These are phyloP conservation scores for Aplysia californica DNA, from an alignment of 1,140 invertebrate species.

Conservation along the genomic window DNA sequence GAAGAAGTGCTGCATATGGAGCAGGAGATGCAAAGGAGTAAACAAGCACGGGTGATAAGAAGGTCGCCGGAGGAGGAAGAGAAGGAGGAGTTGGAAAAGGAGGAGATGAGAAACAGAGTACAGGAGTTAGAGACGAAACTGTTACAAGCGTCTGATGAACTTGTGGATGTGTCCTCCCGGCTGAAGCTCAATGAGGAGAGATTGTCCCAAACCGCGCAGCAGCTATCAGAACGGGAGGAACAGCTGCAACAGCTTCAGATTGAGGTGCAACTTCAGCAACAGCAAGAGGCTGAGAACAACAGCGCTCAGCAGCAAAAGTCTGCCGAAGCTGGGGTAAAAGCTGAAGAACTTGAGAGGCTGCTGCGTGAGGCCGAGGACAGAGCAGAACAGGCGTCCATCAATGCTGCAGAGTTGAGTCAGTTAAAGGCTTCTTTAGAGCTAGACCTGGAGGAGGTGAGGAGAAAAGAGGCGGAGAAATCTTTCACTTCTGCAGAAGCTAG, in stretches of 20 bases:
- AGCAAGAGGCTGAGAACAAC: not conserved
- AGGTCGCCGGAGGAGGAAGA: conserved; percentile 1
- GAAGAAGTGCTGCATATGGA: conserved; percentile 22
- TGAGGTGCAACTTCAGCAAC: conserved; percentile 18
- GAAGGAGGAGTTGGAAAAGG: no score
- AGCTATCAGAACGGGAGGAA: conserved; percentile 16
- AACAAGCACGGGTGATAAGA: not conserved
- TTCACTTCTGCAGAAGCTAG: not conserved
- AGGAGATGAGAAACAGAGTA: no score
- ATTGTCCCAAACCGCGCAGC: not conserved
- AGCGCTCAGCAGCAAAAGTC: not conserved
- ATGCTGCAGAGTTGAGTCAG: not conserved
- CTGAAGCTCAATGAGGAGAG: not conserved
- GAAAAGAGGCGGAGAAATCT: conserved; percentile 6
- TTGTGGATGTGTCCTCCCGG: not conserved
- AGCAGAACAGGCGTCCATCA: not conserved
- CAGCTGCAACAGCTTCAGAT: conserved; percentile 28
- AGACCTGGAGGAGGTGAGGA: not conserved
- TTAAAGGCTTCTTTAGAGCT: no score
- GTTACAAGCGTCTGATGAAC: not conserved
- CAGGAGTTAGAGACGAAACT: not conserved
- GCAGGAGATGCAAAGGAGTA: not conserved
- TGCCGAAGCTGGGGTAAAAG: not conserved
- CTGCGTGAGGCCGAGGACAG: not conserved
- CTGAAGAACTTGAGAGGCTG: conserved; percentile 30